phyloP scores from a whole-genome alignment of 2,113 vertebrate genomes.

The Sphaerodactylus townsendi region DNA sequence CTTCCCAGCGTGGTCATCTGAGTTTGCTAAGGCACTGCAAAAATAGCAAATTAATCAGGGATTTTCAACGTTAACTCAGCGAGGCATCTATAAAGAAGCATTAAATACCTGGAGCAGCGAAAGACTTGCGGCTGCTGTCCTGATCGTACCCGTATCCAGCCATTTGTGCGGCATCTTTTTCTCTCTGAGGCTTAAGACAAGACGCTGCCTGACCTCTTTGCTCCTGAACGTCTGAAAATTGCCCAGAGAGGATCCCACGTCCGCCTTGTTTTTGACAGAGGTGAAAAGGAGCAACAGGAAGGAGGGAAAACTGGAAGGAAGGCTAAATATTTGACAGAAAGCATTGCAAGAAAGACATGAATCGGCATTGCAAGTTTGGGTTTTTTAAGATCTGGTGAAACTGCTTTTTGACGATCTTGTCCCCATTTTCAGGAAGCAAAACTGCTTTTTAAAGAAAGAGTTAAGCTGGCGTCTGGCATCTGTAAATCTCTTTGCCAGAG shows the following conservation, averaged over 20 bases:
- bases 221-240: background rate
- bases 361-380: background rate
- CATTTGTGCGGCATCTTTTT: background rate
- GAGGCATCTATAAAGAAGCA: conserved; percentile 41
- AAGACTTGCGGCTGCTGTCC: background rate
- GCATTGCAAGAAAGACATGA: background rate
- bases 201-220: background rate
- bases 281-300: no score
- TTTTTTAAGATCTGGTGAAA: background rate
- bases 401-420: background rate
- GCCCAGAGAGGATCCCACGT: background rate
- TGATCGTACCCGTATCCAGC: background rate
- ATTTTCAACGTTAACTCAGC: conserved; percentile 42
- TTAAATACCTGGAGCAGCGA: conserved; percentile 39
- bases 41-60: conserved; percentile 73
- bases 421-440: background rate
- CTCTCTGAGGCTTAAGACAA: background rate
- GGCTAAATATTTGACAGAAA: background rate
- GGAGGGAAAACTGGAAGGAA: no score
- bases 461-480: background rate
- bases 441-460: background rate
- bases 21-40: conserved; percentile 45
- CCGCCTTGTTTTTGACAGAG: no score
- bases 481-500: background rate
- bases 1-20: conserved; percentile 14